Evolutionary conservation across 1,140 invertebrate species (phyloP).

Genomic region (Penaeus vannamei): DNA sequence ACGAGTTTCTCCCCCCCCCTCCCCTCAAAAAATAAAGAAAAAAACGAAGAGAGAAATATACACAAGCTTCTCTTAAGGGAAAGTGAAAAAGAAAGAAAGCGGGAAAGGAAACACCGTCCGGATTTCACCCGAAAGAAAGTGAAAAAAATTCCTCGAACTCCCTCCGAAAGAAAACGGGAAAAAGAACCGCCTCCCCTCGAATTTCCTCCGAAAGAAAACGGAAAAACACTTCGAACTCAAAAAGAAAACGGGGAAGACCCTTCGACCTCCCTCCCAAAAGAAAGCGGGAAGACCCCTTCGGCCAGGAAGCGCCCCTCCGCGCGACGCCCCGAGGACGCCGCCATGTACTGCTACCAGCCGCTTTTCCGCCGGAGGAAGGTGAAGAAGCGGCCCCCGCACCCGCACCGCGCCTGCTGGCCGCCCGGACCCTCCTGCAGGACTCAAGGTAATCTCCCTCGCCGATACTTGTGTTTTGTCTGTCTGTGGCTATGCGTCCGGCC

Average conservation of each 20-base stretch:
- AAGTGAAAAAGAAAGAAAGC: too few species aligned
- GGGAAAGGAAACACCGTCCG: too few species aligned
- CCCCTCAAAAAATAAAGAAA: too few species aligned
- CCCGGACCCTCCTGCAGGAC: slow-evolving; percentile 25
- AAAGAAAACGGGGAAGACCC: not conserved
- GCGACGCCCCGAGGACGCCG: not conserved
- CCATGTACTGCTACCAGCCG: slow-evolving; percentile 58
- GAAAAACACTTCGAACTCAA: not conserved
- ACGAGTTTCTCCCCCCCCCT: too few species aligned
- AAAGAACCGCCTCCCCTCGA: too few species aligned
- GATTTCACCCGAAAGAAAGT: too few species aligned
- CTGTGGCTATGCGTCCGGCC: not conserved
- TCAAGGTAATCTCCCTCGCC: not conserved
- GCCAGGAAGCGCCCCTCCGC: too few species aligned
- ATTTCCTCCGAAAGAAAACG: not conserved
- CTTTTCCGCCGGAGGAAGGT: slow-evolving; percentile 42
- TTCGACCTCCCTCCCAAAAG: not conserved
- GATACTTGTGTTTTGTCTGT: too few species aligned
- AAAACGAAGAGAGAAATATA: too few species aligned
- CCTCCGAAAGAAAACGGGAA: too few species aligned
- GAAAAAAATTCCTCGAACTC: too few species aligned
- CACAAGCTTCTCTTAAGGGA: too few species aligned
- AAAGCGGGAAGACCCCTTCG: not conserved
- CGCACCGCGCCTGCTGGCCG: slow-evolving; percentile 23
- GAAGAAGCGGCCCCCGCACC: slow-evolving; percentile 39